Conservation (phyloP, 2,113 vertebrate genomes). For the Condylura cristata region DNA sequence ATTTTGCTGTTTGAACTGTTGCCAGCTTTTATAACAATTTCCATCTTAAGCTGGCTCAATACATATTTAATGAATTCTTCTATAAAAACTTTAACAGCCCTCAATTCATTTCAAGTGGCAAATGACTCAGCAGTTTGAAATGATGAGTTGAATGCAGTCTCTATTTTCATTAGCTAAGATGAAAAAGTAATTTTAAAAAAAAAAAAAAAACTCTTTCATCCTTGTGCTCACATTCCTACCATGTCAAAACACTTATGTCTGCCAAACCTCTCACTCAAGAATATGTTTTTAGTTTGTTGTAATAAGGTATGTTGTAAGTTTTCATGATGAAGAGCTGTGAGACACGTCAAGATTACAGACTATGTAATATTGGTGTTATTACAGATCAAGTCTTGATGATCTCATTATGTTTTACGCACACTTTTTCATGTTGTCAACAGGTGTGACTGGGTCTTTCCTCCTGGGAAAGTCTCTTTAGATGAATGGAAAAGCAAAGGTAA, state of each 20-base stretch:
- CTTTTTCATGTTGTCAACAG: background rate
- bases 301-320: background rate
- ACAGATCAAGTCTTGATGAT: background rate
- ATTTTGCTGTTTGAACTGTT: constrained; percentile 83
- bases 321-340: background rate
- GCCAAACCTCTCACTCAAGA: background rate
- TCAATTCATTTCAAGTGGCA: constrained; percentile 89
- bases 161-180: constrained; percentile 79
- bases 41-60: constrained; percentile 87
- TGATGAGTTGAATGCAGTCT: constrained; percentile 82
- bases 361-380: background rate
- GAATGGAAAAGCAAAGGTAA: background rate
- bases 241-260: background rate
- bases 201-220: constrained; percentile 70
- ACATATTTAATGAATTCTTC: constrained; percentile 91
- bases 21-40: constrained; percentile 91
- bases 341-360: background rate
- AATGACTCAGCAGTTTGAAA: constrained; percentile 87
- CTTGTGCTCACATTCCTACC: background rate
- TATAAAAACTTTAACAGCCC: constrained; percentile 88
- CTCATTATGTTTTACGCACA: background rate
- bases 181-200: constrained; percentile 72
- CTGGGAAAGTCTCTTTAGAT: background rate
- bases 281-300: no score
- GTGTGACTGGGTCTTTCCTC: background rate